These are phyloP conservation scores for Periophthalmodon schlosseri DNA, from an alignment of 2,113 vertebrate genomes.

Conservation along the genomic window DNA sequence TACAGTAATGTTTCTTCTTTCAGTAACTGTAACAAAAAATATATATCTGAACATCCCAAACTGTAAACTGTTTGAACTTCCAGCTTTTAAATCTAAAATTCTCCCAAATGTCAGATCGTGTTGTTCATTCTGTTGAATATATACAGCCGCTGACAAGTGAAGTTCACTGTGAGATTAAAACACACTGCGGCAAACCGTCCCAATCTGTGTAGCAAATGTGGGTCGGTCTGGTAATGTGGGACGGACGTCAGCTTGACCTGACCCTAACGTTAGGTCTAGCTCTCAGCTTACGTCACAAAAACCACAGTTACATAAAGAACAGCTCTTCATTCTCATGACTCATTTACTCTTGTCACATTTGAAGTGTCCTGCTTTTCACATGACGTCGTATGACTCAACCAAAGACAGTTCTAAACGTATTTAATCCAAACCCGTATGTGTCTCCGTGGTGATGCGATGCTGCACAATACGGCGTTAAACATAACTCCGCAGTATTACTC, in stretches of 20 bases:
- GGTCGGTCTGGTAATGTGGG: neutral
- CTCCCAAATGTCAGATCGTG: too few relatives aligned
- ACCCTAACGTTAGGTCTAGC: too few relatives aligned
- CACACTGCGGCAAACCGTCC: neutral
- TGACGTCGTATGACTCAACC: neutral
- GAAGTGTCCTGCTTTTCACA: neutral
- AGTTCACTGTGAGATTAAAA: too few relatives aligned
- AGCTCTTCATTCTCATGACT: neutral
- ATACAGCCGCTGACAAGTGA: too few relatives aligned
- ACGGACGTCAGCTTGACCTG: neutral
- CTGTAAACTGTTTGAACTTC: too few relatives aligned
- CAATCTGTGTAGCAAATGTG: neutral
- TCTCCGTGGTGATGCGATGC: neutral
- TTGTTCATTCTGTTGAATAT: too few relatives aligned
- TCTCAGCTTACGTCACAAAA: neutral
- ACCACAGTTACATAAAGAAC: constrained; percentile 3
- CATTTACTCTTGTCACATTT: neutral
- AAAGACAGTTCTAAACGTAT: neutral
- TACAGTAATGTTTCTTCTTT: too few relatives aligned
- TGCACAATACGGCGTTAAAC: too few relatives aligned
- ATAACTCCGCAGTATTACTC: too few relatives aligned
- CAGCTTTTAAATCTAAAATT: too few relatives aligned
- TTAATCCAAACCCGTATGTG: neutral
- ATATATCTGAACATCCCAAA: too few relatives aligned
- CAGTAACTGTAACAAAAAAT: too few relatives aligned